Base-by-base conservation (phyloP, 2,888 invertebrate genomes). In the Tribolium freemani region DNA sequence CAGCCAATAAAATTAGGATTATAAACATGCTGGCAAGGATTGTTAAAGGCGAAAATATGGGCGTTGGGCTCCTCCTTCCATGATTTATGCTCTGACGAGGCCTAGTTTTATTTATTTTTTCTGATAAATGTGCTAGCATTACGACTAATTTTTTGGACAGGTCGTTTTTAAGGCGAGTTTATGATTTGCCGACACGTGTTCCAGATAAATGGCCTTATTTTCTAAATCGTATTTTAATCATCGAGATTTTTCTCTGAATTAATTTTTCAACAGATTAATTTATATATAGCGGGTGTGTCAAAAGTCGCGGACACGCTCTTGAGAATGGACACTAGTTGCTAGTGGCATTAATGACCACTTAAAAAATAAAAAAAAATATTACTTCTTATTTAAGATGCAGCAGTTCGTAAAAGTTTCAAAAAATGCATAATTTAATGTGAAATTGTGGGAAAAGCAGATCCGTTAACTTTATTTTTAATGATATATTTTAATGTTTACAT, bases 1-100 rank as follows among this genome's bases (percentile, higher is more conserved):
- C 60, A 30, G 60, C 48, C 26, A 60, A 60, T 60, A 60, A 60
- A 60, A 60, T 21, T 11, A 21, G 21, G 11, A 58, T 45, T 58
- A 58, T 58, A 58, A 58, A 45, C 57, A 10, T 10, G 45, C 21
- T 48, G 60, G 60, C 58, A 45, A 58, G 20, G 45, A 56, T 56
- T 56, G 54, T 56, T 56, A 26, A 10, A 30, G 31, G n/a, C 16
- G 13, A 16, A 48, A 48, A 48, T 48, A 48, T 48, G 48, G 31
- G 31, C 13, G 11, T 26, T 30, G 13, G 8, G 20, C 20, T 44
- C 20, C 46, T 11, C 58, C 58, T 45, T 21, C 6, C 6, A 48
- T 58, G 58, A 58, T 58, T 58, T 58, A 56, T 58, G 20, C 13
- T 48, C 3, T 38, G 38, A 1, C 5, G 6, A 38, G 38, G 5